These are phyloP conservation scores for Orthonevra nobilis DNA, from an alignment of 2,888 invertebrate genomes.

Conservation along the genomic window DNA sequence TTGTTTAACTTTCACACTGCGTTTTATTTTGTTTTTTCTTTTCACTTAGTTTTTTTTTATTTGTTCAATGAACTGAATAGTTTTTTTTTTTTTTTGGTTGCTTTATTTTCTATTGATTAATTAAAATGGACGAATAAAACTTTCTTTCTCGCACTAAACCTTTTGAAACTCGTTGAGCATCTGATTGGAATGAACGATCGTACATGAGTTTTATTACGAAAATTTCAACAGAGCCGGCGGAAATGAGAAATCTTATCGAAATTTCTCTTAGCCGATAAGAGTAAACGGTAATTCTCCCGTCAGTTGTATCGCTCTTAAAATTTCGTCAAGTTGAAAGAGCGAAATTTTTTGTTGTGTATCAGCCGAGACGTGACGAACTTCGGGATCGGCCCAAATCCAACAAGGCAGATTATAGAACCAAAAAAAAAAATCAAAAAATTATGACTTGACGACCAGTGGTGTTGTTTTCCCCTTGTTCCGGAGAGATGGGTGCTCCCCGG, in stretches of 20 bases:
- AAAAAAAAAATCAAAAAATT: constrained; percentile 1
- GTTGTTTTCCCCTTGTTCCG: constrained; percentile 9
- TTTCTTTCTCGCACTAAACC: constrained; percentile 49
- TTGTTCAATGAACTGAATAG: neutral
- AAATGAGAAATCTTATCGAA: constrained; percentile 64
- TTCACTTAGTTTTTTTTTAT: constrained; percentile 12
- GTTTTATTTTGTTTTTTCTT: constrained; percentile 7
- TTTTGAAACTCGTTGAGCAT: constrained; percentile 43
- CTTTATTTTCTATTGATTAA: no score
- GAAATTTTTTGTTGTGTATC: neutral
- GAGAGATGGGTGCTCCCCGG: constrained; percentile 14
- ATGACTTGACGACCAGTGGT: constrained; percentile 35
- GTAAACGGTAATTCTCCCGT: constrained; percentile 3
- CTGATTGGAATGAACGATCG: constrained; percentile 53
- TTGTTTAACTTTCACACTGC: neutral
- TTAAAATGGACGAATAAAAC: constrained; percentile 1
- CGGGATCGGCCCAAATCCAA: constrained; percentile 25
- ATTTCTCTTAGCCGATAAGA: constrained; percentile 54
- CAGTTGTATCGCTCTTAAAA: no score
- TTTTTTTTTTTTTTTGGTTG: neutral
- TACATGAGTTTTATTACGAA: constrained; percentile 58
- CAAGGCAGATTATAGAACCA: no score
- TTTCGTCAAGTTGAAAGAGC: constrained; percentile 42
- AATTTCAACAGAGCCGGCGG: constrained; percentile 28
- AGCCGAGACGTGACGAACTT: neutral